A percentile compares a stretch with the other conserved stretches of the same genome.
phyloP scores from a whole-genome alignment of 2,888 invertebrate species.

The Parnassius mnemosyne region DNA sequence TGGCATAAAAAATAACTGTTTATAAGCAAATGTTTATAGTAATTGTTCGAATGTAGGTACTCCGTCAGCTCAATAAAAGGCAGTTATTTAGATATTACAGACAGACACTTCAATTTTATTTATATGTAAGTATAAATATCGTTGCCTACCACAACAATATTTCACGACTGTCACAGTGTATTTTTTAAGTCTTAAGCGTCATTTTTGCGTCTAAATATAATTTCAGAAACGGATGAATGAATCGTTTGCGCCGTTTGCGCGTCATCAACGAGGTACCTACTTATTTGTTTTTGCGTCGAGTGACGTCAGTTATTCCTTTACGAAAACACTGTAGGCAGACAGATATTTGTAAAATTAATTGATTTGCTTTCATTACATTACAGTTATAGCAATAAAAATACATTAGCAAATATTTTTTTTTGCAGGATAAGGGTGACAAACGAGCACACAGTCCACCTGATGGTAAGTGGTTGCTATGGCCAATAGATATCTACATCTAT shows the following conservation, averaged over 20 bases:
- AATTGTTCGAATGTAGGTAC: too few species aligned
- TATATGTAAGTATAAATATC: too few species aligned
- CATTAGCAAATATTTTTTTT: too few species aligned
- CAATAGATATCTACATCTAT: too few species aligned
- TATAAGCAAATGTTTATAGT: too few species aligned
- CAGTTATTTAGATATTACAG: too few species aligned
- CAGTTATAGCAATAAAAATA: neutral
- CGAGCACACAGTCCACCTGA: too few species aligned
- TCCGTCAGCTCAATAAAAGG: too few species aligned
- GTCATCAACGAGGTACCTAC: slow-evolving; percentile 28
- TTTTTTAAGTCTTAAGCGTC: slow-evolving; percentile 10
- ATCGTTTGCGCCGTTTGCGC: slow-evolving; percentile 27
- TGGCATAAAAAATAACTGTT: too few species aligned
- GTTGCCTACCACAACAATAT: neutral
- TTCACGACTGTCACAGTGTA: neutral
- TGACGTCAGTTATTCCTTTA: slow-evolving; percentile 23
- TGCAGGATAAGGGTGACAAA: too few species aligned
- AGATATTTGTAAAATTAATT: slow-evolving; percentile 9
- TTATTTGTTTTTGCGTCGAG: slow-evolving; percentile 23
- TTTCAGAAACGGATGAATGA: slow-evolving; percentile 33
- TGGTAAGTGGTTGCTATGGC: too few species aligned
- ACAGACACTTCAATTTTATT: too few species aligned
- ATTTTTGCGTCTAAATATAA: slow-evolving; percentile 27
- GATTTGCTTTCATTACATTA: neutral
- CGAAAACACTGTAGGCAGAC: slow-evolving; percentile 3